These are phyloP conservation scores for Protonibea diacanthus DNA, from an alignment of 2,797 vertebrate species.

Conservation along the genomic window DNA sequence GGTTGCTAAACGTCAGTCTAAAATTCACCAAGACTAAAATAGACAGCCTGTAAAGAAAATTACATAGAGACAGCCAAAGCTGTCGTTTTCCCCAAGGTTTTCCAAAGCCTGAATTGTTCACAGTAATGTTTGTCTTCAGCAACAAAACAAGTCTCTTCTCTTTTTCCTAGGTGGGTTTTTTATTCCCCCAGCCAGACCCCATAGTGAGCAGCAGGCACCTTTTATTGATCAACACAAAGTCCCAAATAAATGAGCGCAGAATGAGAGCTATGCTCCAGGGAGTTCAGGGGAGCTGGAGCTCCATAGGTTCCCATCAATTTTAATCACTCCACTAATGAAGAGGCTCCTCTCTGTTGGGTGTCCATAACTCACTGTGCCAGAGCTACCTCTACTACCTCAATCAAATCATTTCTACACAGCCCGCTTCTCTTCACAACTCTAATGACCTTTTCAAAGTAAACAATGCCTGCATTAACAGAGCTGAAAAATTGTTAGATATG, in stretches of 20 bases:
- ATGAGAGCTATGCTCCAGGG: slow-evolving; percentile 89
- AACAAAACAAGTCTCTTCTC: slow-evolving; percentile 80
- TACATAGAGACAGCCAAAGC: slow-evolving; percentile 72
- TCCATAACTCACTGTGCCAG: slow-evolving; percentile 89
- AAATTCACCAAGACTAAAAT: slow-evolving; percentile 71
- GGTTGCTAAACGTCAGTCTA: slow-evolving; percentile 61
- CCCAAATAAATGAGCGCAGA: slow-evolving; percentile 89
- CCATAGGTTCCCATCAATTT: slow-evolving; percentile 89
- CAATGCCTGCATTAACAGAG: slow-evolving; percentile 82
- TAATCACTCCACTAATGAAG: slow-evolving; percentile 91
- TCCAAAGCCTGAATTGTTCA: slow-evolving; percentile 75
- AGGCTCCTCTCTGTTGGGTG: slow-evolving; percentile 88
- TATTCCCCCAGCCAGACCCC: slow-evolving; percentile 81
- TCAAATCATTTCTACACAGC: slow-evolving; percentile 83
- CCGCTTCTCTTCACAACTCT: slow-evolving; percentile 78
- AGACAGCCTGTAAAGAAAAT: slow-evolving; percentile 77
- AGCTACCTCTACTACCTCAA: slow-evolving; percentile 82
- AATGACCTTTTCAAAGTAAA: slow-evolving; percentile 89
- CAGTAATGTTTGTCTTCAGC: slow-evolving; percentile 80
- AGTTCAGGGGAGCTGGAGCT: slow-evolving; percentile 80
- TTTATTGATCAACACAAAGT: slow-evolving; percentile 91
- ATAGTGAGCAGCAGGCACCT: slow-evolving; percentile 87
- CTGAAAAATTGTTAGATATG: slow-evolving; percentile 79
- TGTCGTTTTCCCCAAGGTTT: slow-evolving; percentile 75
- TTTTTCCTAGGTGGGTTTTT: slow-evolving; percentile 72